These are phyloP conservation scores for Mechanitis messenoides DNA, from an alignment of 2,888 invertebrate genomes.

Conservation along the genomic window DNA sequence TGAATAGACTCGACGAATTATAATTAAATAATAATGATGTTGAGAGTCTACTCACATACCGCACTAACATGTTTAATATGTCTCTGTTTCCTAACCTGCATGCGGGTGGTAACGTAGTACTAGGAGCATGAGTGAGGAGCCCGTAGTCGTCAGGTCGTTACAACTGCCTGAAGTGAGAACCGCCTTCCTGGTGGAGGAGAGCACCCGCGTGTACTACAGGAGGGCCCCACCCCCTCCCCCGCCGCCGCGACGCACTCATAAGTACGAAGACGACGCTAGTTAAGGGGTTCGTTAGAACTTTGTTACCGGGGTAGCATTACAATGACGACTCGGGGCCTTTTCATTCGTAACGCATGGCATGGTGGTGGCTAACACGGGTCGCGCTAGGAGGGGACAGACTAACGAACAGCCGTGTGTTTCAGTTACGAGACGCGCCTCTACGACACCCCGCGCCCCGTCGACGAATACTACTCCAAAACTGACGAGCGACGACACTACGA, in stretches of 20 bases:
- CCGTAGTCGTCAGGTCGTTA: slow-evolving; percentile 56
- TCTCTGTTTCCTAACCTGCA: slow-evolving; percentile 49
- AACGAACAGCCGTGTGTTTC: slow-evolving; percentile 45
- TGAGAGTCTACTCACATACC: slow-evolving; percentile 14
- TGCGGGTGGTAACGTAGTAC: slow-evolving; percentile 47
- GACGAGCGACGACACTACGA: slow-evolving; percentile 47
- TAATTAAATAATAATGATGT: slow-evolving; percentile 8
- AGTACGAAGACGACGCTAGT: slow-evolving; percentile 52
- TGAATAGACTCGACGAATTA: neutral
- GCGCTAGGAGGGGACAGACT: slow-evolving; percentile 25
- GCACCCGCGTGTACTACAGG: slow-evolving; percentile 37
- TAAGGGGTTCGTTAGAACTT: slow-evolving; percentile 50
- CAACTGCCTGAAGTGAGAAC: slow-evolving; percentile 60
- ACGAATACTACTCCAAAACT: slow-evolving; percentile 55
- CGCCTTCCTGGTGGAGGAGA: slow-evolving; percentile 45
- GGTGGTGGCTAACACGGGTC: slow-evolving; percentile 38
- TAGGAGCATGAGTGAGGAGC: slow-evolving; percentile 58
- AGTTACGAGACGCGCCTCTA: slow-evolving; percentile 76
- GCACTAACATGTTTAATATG: slow-evolving; percentile 31
- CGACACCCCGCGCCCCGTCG: slow-evolving; percentile 68
- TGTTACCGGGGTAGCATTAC: slow-evolving; percentile 32
- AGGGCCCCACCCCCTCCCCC: slow-evolving; percentile 56
- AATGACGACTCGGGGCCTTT: slow-evolving; percentile 2
- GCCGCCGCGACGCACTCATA: slow-evolving; percentile 61
- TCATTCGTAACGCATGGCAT: slow-evolving; percentile 20